A percentile compares a stretch with the other conserved stretches of the same genome.
Conservation (phyloP, 1,140 invertebrate genomes). For the Coenobita brevimanus region DNA sequence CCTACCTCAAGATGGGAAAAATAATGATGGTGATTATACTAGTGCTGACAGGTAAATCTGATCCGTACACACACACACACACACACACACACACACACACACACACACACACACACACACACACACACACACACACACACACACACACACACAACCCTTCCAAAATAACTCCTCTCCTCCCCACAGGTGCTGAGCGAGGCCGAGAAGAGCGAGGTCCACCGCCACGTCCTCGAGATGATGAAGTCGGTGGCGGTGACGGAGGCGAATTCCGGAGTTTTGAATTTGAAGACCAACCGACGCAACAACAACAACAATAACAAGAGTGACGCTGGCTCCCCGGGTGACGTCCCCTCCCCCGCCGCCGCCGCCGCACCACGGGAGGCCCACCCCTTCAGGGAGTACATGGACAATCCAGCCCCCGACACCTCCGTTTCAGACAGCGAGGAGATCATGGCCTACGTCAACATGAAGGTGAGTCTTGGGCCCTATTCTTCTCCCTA, state of each 20-base stretch:
- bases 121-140: too few relatives aligned
- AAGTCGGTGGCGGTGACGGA: constrained; percentile 68
- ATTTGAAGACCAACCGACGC: constrained; percentile 60
- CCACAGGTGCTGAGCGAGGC: constrained; percentile 63
- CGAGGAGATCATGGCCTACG: constrained; percentile 69
- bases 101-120: too few relatives aligned
- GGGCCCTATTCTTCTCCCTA: too few relatives aligned
- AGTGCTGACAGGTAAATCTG: too few relatives aligned
- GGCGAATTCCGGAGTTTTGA: constrained; percentile 67
- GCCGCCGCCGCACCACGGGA: constrained; percentile 45
- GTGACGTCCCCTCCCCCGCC: background rate
- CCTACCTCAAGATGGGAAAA: too few relatives aligned
- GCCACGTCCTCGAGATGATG: constrained; percentile 69
- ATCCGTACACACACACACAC: too few relatives aligned
- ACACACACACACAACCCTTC: background rate
- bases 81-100: too few relatives aligned
- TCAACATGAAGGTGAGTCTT: constrained; percentile 69
- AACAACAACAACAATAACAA: background rate
- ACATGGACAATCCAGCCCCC: constrained; percentile 68
- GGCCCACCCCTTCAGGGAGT: constrained; percentile 68
- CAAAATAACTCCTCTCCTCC: background rate
- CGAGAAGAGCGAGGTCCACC: constrained; percentile 68
- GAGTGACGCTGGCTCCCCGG: background rate
- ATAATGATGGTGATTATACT: too few relatives aligned
- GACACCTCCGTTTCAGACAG: constrained; percentile 69